Evolutionary conservation across 2,113 vertebrate genomes (phyloP), one percentile per base, ranked within the genome.

Genomic region (Romanogobio albipinnatus): DNA sequence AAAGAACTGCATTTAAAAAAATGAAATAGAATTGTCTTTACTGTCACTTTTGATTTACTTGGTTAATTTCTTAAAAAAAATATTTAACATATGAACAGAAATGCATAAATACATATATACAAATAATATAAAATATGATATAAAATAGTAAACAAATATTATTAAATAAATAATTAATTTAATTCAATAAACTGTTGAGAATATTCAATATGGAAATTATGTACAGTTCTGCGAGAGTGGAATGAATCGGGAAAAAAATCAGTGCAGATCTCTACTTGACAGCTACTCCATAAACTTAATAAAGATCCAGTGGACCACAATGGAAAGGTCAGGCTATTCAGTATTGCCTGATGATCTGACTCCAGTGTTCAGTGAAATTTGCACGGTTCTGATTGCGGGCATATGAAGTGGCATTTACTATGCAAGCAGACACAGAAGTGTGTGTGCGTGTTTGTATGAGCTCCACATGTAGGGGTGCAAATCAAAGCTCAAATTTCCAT

Each of bases 391-490:
- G 77, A 80, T 80, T 80, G n/a, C 26, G 3, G 47, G 26, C 49
- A 76, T 33, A 36, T 75, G 58, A 75, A 66, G 26, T 74, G 70
- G 24, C 53, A 70, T 29, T 59, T 66, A 68, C 39, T 29, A 74
- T 53, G 74, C 14, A 49, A 24, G 29, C 51, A 83, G 76, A 61
- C 36, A 62, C 19, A 13, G 45, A 33, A 36, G 11, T 10, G 7
- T 17, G 17, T 29, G 61, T 22, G 62, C 45, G 13, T 24, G 19
- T 59, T 24, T 53, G 17, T 7, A 15, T 45, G 71, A 45, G n/a
- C 29, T 75, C 56, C 19, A 84, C 56, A 76, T 88, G 66, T 53
- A 77, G 62, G 85, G 53, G 53, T 88, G 56, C 80, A 62, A 73
- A 76, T 58, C 53, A 51, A 73, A 80, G 36, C 85, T 76, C 64